phyloP scores from a whole-genome alignment of 2,113 vertebrate species.

The Nasalis larvatus region DNA sequence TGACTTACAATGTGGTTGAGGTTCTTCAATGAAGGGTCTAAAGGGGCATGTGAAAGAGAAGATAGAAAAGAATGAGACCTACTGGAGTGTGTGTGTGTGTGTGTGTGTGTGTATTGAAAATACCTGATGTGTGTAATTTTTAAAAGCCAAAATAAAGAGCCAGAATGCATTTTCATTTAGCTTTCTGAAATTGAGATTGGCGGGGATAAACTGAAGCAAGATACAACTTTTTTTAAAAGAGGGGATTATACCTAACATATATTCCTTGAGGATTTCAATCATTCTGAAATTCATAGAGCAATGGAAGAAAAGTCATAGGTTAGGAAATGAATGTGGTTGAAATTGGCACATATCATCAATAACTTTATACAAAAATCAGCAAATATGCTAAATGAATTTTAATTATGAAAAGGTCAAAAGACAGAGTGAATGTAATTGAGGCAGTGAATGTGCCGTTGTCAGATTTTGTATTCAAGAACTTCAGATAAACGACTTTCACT shows the following conservation, averaged over 20 bases:
- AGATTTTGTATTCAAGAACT: conserved; percentile 23
- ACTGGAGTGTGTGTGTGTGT: neutral
- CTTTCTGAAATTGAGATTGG: neutral
- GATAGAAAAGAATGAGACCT: neutral
- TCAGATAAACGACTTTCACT: neutral
- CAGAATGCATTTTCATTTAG: conserved; percentile 39
- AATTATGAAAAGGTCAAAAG: neutral
- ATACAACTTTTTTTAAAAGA: neutral
- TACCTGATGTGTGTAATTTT: neutral
- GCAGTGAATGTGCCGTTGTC: neutral
- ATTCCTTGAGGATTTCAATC: neutral
- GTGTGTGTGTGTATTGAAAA: neutral
- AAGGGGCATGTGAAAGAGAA: neutral
- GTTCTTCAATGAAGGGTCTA: neutral
- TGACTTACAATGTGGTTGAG: neutral
- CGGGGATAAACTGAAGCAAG: neutral
- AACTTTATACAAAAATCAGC: conserved; percentile 22
- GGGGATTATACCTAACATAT: neutral
- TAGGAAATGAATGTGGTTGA: conserved; percentile 10
- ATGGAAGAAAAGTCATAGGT: neutral
- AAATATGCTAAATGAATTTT: conserved; percentile 27
- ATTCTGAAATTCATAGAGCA: conserved; percentile 17
- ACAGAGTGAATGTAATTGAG: neutral
- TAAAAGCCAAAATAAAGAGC: conserved; percentile 20
- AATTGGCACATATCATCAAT: neutral